phyloP scores from a whole-genome alignment of 2,113 vertebrate genomes.

The Bostrychus sinensis region DNA sequence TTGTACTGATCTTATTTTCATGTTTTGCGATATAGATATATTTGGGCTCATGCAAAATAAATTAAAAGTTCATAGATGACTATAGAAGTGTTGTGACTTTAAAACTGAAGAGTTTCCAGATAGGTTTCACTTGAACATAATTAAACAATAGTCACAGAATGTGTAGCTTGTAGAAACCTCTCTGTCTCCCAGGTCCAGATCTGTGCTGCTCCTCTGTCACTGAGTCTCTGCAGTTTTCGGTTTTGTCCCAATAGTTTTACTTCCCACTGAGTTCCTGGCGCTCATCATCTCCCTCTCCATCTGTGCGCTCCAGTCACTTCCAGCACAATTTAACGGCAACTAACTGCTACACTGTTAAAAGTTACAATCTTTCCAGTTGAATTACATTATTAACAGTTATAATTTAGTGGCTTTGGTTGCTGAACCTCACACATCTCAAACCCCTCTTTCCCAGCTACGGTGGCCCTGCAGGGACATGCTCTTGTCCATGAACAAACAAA shows the following conservation, averaged over 20 bases:
- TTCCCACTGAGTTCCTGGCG: conserved; percentile 3
- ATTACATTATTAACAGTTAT: no score
- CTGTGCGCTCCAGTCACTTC: background rate
- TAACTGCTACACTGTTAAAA: background rate
- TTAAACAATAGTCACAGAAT: no score
- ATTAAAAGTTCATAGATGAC: no score
- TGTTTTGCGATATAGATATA: no score
- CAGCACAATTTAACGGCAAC: background rate
- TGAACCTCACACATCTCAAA: background rate
- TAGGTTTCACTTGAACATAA: background rate
- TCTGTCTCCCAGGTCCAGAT: background rate
- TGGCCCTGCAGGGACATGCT: background rate
- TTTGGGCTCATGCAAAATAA: no score
- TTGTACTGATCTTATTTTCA: no score
- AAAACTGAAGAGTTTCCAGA: background rate
- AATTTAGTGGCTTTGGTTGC: background rate
- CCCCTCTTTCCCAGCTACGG: background rate
- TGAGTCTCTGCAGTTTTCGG: background rate
- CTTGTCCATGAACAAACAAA: no score
- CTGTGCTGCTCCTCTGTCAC: background rate
- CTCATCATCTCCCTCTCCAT: background rate
- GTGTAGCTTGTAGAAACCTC: background rate
- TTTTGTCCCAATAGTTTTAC: conserved; percentile 5
- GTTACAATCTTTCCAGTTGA: background rate
- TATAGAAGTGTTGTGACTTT: background rate